These are phyloP conservation scores for Drosophila borborema DNA, from an alignment of 2,888 invertebrate species.

Conservation along the genomic window DNA sequence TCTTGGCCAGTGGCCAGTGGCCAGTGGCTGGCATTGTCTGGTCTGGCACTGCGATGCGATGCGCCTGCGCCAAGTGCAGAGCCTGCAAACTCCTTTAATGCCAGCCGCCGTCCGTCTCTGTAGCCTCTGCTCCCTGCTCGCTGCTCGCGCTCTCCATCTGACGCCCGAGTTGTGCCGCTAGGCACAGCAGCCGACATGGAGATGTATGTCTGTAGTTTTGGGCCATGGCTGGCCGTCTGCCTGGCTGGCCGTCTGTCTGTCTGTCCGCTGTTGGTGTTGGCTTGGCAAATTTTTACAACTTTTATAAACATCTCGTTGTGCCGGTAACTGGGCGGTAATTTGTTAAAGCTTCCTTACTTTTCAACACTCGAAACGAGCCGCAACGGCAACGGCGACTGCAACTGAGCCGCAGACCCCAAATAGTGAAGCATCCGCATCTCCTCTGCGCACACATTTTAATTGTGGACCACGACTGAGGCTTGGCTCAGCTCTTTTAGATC, in stretches of 20 bases:
- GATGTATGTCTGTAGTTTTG: slow-evolving; percentile 35
- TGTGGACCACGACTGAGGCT: slow-evolving; percentile 59
- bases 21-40: too few relatives aligned
- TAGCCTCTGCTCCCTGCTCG: background rate
- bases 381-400: slow-evolving; percentile 8
- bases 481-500: slow-evolving; percentile 53
- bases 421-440: slow-evolving; percentile 28
- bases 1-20: slow-evolving; percentile 32
- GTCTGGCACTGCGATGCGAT: slow-evolving; percentile 38
- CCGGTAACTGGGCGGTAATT: slow-evolving; percentile 83
- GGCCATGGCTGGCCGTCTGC: slow-evolving; percentile 13
- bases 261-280: slow-evolving; percentile 53
- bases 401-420: slow-evolving; percentile 17
- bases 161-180: slow-evolving; percentile 65
- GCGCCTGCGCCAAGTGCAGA: slow-evolving; percentile 61
- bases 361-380: slow-evolving; percentile 77
- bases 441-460: slow-evolving; percentile 52
- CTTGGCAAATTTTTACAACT: slow-evolving; percentile 75
- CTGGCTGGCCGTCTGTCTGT: too few relatives aligned
- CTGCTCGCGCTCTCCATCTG: slow-evolving; percentile 4
- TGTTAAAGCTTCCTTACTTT: slow-evolving; percentile 84
- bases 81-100: slow-evolving; percentile 71
- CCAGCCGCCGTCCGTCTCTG: slow-evolving; percentile 49
- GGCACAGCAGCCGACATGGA: slow-evolving; percentile 61
- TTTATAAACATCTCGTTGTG: slow-evolving; percentile 67